Base-by-base conservation (phyloP, 2,797 vertebrate species). In the Trachurus trachurus region DNA sequence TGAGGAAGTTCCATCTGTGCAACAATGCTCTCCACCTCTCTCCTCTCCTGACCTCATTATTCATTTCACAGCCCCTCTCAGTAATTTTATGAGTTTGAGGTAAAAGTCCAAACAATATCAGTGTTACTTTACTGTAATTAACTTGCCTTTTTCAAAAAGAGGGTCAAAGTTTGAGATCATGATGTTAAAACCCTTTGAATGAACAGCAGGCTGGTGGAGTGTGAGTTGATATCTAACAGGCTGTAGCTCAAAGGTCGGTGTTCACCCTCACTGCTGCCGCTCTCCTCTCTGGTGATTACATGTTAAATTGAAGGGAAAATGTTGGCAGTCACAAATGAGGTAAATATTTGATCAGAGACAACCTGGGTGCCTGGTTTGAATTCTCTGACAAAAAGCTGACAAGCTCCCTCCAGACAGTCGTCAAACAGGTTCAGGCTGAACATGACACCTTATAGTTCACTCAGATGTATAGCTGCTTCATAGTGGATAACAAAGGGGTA, bases 271-370 rank as follows among this genome's bases (percentile, higher is more conserved):
- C 40, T 12, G 9, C 1, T 22, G 58, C 40, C 37, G 57, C 45
- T 71, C 16, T 63, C 26, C 21, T 53, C 17, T 42, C 67, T 19
- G 40, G 52, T 85, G 81, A 90, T 78, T 85, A 31, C 61, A 21
- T 64, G 74, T 59, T 73, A 81, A 89, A 86, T 62, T 56, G 66
- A 74, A 76, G 19, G 66, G 44, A 74, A 75, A 71, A 70, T 50
- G 31, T 65, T 39, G 9, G 21, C 65, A 6, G 29, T 12, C 31
- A 19, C 65, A 86, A 84, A 92, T 90, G 19, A 89, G 80, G 68
- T 84, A 52, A 92, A 88, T 90, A 10, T 86, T 90, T 89, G 70
- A 82, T 70, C 62, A 40, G 1, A 16, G 52, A 40, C 21, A 56
- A 56, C 21, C 56, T 45, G 9, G 26, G 2, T 0, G 12, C 13